Evolutionary conservation across 2,888 invertebrate species (phyloP), one percentile per base, ranked within the genome.

Genomic region (Apotomis turbidana): DNA sequence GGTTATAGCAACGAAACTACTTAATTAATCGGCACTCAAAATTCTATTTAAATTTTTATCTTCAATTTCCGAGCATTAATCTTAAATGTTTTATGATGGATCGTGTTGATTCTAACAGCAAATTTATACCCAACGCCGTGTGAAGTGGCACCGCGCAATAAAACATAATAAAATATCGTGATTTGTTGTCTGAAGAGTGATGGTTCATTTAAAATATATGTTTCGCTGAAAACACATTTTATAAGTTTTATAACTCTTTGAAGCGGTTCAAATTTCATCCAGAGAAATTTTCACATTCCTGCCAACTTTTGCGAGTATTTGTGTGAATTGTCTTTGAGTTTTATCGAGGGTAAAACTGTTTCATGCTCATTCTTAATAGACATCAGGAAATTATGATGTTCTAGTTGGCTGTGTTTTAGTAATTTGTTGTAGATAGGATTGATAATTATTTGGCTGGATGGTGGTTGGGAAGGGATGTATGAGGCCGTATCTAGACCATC

Each of bases 41-140:
- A 66, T 74, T 66, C 74, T 76, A 77, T 78, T 75, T 73, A 61
- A 66, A 75, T 74, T 77, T 74, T 73, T 74, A 54, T 49, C 5
- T 46, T 38, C 13, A 10, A 9, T 54, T 66, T 15, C 15, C 13
- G 27, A 15, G 41, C 49, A 67, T 71, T 71, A 54, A 55, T 71
- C 71, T 61, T 41, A 60, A 64, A 55, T 61, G 66, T 67, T 71
- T 71, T 60, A 71, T 71, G 55, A 71, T 61, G 49, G 10, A 71
- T 67, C 49, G 60, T 41, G 60, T 67, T 60, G 49, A 55, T 55
- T 60, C 60, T 55, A 57, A 41, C 66, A n/a, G n/a, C 54, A 10
- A 54, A 71, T 71, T 61, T 67, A 71, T 67, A 46, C 12, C 38
- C 3, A 41, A 8, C 9, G 44, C 27, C 46, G 44, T 46, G 54